Conservation (phyloP, 2,888 invertebrate genomes). For the Drosophila niveifrons region DNA sequence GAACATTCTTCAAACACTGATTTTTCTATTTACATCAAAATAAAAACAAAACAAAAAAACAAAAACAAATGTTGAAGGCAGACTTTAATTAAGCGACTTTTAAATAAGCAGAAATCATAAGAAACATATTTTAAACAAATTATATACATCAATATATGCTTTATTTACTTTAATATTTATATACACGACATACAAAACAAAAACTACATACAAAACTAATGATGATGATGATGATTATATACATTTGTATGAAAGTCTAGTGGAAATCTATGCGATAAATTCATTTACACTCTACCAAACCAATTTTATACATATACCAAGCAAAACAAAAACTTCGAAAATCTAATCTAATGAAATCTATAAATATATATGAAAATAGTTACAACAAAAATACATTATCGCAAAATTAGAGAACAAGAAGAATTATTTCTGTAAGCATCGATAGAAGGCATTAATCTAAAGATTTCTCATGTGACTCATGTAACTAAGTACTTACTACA, state of each 20-base stretch:
- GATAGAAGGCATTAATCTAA: slow-evolving; percentile 19
- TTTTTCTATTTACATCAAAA: slow-evolving; percentile 74
- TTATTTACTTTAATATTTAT: slow-evolving; percentile 80
- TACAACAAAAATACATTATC: slow-evolving; percentile 47
- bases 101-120: slow-evolving; percentile 62
- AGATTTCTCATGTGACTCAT: slow-evolving; percentile 78
- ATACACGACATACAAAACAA: slow-evolving; percentile 49
- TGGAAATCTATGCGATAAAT: slow-evolving; percentile 62
- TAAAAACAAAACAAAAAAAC: slow-evolving; percentile 55
- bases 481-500: slow-evolving; percentile 15
- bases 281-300: slow-evolving; percentile 74
- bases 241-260: slow-evolving; percentile 66
- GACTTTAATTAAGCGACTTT: slow-evolving; percentile 73
- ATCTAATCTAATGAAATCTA: slow-evolving; percentile 56
- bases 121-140: slow-evolving; percentile 58
- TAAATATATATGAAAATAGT: slow-evolving; percentile 36
- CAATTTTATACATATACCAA: slow-evolving; percentile 71
- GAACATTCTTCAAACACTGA: slow-evolving; percentile 64
- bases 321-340: slow-evolving; percentile 38
- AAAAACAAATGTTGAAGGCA: slow-evolving; percentile 74
- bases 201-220: slow-evolving; percentile 33
- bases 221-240: slow-evolving; percentile 46
- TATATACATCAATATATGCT: slow-evolving; percentile 79
- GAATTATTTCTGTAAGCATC: slow-evolving; percentile 31
- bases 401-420: slow-evolving; percentile 47